Percentiles rank a stretch among this genome's conserved stretches.
Evolutionary conservation across 2,113 vertebrate species (phyloP).

Genomic region (Erinaceus europaeus): DNA sequence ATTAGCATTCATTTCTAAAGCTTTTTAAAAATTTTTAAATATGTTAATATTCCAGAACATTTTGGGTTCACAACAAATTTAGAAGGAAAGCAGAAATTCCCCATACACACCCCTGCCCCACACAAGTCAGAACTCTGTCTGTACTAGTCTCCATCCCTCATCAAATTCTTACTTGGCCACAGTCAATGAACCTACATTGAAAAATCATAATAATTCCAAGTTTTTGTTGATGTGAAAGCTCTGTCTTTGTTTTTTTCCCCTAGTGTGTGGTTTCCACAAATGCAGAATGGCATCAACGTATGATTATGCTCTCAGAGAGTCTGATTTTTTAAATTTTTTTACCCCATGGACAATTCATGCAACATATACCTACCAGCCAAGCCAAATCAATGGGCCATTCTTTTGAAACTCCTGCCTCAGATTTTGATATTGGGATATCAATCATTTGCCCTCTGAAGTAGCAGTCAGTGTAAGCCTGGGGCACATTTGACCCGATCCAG

Average conservation of each 20-base stretch:
- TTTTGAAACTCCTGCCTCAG: background rate
- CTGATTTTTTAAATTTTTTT: background rate
- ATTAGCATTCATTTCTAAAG: background rate
- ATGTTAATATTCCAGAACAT: background rate
- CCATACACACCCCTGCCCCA: background rate
- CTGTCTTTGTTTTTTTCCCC: background rate
- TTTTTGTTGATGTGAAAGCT: background rate
- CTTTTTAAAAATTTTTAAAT: background rate
- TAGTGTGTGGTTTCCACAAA: background rate
- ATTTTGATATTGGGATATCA: background rate
- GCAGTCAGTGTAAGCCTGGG: background rate
- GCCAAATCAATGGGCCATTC: background rate
- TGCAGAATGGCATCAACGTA: background rate
- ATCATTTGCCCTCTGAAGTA: background rate
- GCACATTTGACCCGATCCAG: background rate
- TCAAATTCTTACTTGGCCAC: background rate
- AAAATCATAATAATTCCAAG: background rate
- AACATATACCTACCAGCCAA: background rate
- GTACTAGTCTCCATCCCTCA: background rate
- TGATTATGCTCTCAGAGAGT: background rate
- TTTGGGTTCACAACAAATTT: background rate
- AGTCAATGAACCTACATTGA: background rate
- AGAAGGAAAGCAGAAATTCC: background rate
- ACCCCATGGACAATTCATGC: background rate
- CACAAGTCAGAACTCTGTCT: background rate